These are phyloP conservation scores for Harpalus rubripes DNA, from an alignment of 2,888 invertebrate species.

Conservation along the genomic window DNA sequence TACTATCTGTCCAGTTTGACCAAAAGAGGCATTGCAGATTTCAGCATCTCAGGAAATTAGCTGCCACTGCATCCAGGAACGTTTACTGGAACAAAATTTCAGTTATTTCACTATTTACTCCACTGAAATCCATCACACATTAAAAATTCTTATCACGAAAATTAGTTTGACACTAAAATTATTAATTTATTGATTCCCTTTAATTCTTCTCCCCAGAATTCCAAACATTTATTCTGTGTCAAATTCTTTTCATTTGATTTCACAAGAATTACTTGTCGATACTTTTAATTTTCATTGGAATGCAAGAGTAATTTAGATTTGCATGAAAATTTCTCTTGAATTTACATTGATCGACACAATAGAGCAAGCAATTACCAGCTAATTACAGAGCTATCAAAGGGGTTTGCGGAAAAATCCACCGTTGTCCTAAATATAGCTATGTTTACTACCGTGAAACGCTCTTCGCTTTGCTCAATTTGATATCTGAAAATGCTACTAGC, in stretches of 20 bases:
- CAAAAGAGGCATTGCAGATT: too few species aligned
- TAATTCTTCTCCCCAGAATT: background rate
- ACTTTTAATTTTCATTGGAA: slow-evolving; percentile 46
- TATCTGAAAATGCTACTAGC: slow-evolving; percentile 13
- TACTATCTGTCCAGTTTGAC: too few species aligned
- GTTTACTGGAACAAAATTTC: too few species aligned
- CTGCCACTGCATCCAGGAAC: too few species aligned
- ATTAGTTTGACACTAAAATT: background rate
- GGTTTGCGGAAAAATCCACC: slow-evolving; percentile 34
- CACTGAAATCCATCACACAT: too few species aligned
- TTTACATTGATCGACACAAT: slow-evolving; percentile 54
- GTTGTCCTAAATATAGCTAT: slow-evolving; percentile 7
- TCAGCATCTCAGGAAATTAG: too few species aligned
- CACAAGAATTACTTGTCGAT: slow-evolving; percentile 37
- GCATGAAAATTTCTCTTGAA: slow-evolving; percentile 38
- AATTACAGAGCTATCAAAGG: slow-evolving; percentile 57
- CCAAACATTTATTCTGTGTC: background rate
- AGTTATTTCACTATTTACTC: too few species aligned
- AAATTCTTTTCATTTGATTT: slow-evolving; percentile 37
- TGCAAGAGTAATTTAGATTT: slow-evolving; percentile 52
- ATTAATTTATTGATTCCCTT: background rate
- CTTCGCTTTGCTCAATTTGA: slow-evolving; percentile 29
- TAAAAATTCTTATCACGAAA: too few species aligned
- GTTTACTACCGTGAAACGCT: slow-evolving; percentile 39
- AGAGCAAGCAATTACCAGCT: slow-evolving; percentile 35